These are phyloP conservation scores for Tinamus guttatus DNA, from an alignment of 2,113 vertebrate species.

Conservation along the genomic window DNA sequence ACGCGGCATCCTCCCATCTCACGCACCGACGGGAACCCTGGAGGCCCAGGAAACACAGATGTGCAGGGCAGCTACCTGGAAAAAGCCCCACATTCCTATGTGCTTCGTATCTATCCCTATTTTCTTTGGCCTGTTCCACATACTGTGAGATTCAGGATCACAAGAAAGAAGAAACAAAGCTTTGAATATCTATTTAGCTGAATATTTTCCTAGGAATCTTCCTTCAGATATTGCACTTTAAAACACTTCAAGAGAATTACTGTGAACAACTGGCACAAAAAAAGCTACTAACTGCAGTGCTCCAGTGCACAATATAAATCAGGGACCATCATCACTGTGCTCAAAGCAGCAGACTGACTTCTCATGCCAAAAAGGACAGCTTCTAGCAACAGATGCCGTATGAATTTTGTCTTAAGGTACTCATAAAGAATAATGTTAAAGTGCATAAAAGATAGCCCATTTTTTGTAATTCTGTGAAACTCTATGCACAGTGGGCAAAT, in stretches of 20 bases:
- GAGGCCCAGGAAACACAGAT: neutral
- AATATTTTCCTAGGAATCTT: neutral
- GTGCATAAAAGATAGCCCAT: neutral
- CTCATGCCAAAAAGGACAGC: neutral
- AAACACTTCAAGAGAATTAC: neutral
- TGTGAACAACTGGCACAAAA: neutral
- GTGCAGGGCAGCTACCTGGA: neutral
- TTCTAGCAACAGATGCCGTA: neutral
- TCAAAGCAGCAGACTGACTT: neutral
- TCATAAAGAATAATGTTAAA: neutral
- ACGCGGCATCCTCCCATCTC: fast-evolving
- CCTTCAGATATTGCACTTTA: neutral
- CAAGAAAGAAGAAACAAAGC: neutral
- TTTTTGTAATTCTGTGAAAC: neutral
- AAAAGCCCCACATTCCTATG: neutral
- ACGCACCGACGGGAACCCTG: neutral
- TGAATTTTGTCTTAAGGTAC: neutral
- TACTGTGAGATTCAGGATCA: neutral
- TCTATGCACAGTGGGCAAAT: neutral
- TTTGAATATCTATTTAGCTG: neutral
- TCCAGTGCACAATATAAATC: neutral
- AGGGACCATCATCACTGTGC: neutral
- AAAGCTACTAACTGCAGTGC: neutral
- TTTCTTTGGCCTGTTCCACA: neutral
- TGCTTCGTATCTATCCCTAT: neutral